Evolutionary conservation across 2,113 vertebrate genomes (phyloP), one percentile per base, ranked within the genome.

Genomic region (Notechis scutatus): DNA sequence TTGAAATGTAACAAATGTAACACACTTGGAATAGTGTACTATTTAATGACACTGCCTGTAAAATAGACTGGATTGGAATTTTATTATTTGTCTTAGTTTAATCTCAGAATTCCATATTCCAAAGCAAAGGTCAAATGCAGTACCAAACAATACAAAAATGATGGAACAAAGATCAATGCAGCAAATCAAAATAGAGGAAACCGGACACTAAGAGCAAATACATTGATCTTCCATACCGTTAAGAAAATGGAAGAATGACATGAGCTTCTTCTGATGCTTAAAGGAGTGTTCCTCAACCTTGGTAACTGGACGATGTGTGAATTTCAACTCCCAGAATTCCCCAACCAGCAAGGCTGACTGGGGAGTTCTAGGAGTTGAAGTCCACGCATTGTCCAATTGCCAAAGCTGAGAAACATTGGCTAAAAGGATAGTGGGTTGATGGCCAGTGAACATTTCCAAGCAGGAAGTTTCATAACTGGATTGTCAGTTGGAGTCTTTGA

Each of bases 161-260:
- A n/a, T 23, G 47, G 47, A 29, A 54, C 15, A 52, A 90, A 20
- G 47, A 90, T 90, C 20, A 14, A 74, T 91, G 90, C 64, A 24
- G 11, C 29, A 52, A 74, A 91, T 91, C 52, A 81, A 91, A 91
- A 74, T 10, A 91, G 50, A 91, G 54, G 61, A 81, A 91, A 91
- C 23, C n/a, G 55, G 61, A 91, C 39, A 52, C 47, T 1, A 34
- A 39, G 54, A 81, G 21, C 29, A 29, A 74, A 90, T 69, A n/a
- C 21, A 74, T 39, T n/a, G 45, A 74, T 81, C 11, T 50, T 54
- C 90, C 14, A 21, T 55, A 23, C 50, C n/a, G 7, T 81, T 39
- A 81, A 55, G 56, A 57, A 55, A 52, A 57, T 57, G 20, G 23
- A 34, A 57, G 55, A 42, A 89, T 23, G 34, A 20, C 15, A 0